Percentiles rank a stretch among this genome's conserved stretches.
Conservation (phyloP, 2,797 vertebrate genomes). For the Tolypeutes matacus region DNA sequence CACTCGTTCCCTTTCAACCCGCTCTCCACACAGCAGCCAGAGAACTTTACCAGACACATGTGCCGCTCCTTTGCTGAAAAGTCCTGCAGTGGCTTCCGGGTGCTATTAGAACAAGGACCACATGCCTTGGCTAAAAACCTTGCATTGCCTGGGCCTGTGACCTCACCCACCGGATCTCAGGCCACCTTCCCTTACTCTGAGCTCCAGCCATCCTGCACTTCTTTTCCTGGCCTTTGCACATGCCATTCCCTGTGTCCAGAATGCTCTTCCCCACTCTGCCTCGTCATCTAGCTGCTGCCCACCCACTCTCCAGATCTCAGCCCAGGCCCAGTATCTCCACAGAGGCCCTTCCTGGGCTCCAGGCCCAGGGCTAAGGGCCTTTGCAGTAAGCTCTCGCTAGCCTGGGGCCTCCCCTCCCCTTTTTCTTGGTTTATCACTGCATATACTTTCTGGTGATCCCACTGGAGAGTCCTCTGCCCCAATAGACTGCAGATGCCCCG, state of each 20-base stretch:
- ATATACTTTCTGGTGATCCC: neutral
- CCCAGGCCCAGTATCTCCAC: neutral
- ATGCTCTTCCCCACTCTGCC: neutral
- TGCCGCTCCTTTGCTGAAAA: neutral
- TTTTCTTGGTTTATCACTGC: neutral
- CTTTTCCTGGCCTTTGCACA: neutral
- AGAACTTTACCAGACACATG: neutral
- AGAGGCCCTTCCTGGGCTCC: neutral
- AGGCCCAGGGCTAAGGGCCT: neutral
- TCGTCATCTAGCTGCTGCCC: neutral
- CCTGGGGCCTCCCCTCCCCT: neutral
- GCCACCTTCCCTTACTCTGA: neutral
- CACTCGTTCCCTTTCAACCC: neutral
- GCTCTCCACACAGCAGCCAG: neutral
- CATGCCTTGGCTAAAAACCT: neutral
- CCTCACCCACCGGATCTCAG: neutral
- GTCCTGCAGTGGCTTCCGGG: neutral
- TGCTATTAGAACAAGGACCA: neutral
- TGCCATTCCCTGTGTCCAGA: neutral
- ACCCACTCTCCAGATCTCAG: neutral
- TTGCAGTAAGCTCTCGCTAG: neutral
- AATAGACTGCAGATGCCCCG: neutral
- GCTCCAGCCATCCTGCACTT: neutral
- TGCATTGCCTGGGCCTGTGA: neutral
- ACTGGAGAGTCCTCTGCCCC: neutral